phyloP scores from a whole-genome alignment of 2,113 vertebrate genomes.

The Ctenomys sociabilis region DNA sequence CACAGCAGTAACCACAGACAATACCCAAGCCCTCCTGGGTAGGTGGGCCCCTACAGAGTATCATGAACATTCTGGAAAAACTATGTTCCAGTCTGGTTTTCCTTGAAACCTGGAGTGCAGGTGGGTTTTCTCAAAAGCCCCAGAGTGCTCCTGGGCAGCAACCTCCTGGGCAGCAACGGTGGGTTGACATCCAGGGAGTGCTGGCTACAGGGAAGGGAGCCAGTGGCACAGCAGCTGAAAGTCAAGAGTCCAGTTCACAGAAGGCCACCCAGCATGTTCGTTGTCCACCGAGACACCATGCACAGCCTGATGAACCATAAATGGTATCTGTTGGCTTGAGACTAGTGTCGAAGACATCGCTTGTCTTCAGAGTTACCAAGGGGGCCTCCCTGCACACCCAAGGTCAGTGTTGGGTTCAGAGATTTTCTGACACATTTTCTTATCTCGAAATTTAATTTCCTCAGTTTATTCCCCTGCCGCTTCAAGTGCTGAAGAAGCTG shows the following conservation, averaged over 20 bases:
- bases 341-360: not conserved
- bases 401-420: not conserved
- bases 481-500: not conserved
- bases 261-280: not conserved
- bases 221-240: not conserved
- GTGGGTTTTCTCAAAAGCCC: not conserved
- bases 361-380: not conserved
- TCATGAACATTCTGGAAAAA: not conserved
- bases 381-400: not conserved
- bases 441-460: not conserved
- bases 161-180: not conserved
- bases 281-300: accelerated
- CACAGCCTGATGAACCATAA: not conserved
- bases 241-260: not conserved
- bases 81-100: not conserved
- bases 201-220: not conserved
- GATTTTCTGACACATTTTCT: not conserved
- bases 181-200: not conserved
- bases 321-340: not conserved
- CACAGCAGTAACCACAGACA: not conserved
- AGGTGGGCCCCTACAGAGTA: not conserved
- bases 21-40: not conserved
- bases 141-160: not conserved
- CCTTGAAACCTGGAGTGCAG: not conserved
- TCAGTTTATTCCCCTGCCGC: not conserved